Percentiles rank a stretch among this genome's conserved stretches.
phyloP scores from a whole-genome alignment of 2,113 vertebrate genomes.

The Cyanoderma ruficeps region DNA sequence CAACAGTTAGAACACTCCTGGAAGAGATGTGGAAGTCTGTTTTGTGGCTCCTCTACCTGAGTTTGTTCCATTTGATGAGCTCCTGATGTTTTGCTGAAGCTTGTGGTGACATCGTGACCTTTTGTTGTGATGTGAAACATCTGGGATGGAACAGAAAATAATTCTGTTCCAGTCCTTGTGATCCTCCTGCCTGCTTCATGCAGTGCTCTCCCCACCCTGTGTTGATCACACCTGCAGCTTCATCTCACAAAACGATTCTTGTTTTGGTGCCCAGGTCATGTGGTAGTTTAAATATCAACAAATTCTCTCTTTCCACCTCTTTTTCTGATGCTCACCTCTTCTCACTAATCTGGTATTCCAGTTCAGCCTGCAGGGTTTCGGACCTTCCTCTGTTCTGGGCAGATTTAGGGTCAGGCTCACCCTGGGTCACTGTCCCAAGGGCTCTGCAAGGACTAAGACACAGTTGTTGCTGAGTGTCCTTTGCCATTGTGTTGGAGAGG shows the following conservation, averaged over 20 bases:
- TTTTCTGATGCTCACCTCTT: not conserved
- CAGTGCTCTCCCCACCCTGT: not conserved
- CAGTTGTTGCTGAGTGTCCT: not conserved
- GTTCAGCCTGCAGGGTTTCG: not conserved
- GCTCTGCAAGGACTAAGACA: not conserved
- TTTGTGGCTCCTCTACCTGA: not conserved
- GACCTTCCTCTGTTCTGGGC: not conserved
- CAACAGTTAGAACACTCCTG: not conserved
- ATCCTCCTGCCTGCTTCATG: not conserved
- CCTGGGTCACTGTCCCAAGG: not conserved
- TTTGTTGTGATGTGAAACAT: not conserved
- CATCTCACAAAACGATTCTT: not conserved
- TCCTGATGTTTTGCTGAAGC: not conserved
- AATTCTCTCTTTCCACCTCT: not conserved
- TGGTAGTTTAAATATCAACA: not conserved
- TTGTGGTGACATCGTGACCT: not conserved
- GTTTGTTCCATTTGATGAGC: not conserved
- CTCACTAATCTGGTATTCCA: not conserved
- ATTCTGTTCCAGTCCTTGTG: not conserved
- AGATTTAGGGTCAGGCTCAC: not conserved
- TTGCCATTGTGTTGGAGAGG: not conserved
- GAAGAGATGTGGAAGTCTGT: not conserved
- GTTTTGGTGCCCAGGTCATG: accelerated
- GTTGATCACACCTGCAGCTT: not conserved
- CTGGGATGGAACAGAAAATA: not conserved